These are phyloP conservation scores for Eucidaris tribuloides DNA, from an alignment of 35 echinoderm and acorn worm species.

Conservation along the genomic window DNA sequence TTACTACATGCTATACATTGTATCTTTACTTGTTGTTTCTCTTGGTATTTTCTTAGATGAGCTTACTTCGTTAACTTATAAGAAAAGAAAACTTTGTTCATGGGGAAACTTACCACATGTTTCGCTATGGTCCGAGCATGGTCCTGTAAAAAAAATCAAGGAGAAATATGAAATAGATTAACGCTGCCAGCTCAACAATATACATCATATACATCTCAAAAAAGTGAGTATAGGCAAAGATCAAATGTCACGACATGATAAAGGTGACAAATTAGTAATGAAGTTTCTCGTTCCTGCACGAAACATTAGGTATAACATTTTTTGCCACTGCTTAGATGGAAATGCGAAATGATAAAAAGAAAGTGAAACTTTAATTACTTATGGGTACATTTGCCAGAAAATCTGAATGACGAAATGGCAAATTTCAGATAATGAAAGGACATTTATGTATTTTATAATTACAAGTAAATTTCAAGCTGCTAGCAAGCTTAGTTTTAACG, in stretches of 20 bases:
- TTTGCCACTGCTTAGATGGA: too few species aligned
- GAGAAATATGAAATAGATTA: background rate
- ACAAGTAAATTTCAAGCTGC: background rate
- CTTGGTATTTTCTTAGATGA: too few species aligned
- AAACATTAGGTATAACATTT: background rate
- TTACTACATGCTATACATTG: too few species aligned
- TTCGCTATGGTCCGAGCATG: slow-evolving; percentile 34
- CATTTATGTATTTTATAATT: background rate
- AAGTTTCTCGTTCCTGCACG: background rate
- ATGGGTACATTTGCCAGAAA: too few species aligned
- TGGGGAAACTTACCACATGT: slow-evolving; percentile 19
- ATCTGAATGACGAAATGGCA: too few species aligned
- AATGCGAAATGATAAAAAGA: too few species aligned
- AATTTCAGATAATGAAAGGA: too few species aligned
- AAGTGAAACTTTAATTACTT: too few species aligned
- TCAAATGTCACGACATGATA: background rate
- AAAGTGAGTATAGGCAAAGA: background rate
- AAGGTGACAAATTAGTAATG: background rate
- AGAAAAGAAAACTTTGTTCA: background rate
- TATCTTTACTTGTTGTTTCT: too few species aligned
- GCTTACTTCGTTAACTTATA: too few species aligned
- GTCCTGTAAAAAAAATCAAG: slow-evolving; percentile 6
- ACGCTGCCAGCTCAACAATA: background rate
- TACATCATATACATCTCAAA: background rate
- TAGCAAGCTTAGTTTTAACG: too few species aligned